phyloP scores from a whole-genome alignment of 2,888 invertebrate species.

The Diabrotica balteata region DNA sequence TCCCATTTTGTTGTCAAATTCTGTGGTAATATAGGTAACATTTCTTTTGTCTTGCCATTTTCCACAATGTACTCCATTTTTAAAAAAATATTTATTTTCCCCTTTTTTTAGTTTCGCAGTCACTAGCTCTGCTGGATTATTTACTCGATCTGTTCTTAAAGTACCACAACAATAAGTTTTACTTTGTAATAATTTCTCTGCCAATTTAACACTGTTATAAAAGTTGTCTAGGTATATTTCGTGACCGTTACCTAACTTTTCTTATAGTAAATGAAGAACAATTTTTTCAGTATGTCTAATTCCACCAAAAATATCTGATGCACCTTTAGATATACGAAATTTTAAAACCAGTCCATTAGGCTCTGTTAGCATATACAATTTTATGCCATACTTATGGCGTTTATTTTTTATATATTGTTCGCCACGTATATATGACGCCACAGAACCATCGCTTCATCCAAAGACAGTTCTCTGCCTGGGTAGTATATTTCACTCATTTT shows the following conservation, averaged over 20 bases:
- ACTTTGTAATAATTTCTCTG: slow-evolving; percentile 14
- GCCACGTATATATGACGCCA: slow-evolving; percentile 51
- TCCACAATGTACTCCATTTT: too few relatives aligned
- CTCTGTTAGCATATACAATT: slow-evolving; percentile 29
- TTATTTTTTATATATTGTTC: too few relatives aligned
- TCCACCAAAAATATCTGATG: slow-evolving; percentile 23
- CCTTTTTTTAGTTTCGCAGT: too few relatives aligned
- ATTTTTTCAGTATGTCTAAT: slow-evolving; percentile 26
- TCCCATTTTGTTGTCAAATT: too few relatives aligned
- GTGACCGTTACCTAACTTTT: slow-evolving; percentile 30
- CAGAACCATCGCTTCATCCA: too few relatives aligned
- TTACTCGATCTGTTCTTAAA: slow-evolving; percentile 20
- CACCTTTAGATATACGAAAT: slow-evolving; percentile 27
- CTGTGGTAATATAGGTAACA: too few relatives aligned
- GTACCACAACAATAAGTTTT: slow-evolving; percentile 41
- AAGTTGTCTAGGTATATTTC: slow-evolving; percentile 32
- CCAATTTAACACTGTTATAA: slow-evolving; percentile 29
- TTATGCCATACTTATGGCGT: too few relatives aligned
- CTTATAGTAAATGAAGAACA: slow-evolving; percentile 31
- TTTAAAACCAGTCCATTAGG: slow-evolving; percentile 35
- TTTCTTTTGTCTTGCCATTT: too few relatives aligned
- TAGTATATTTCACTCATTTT: too few relatives aligned
- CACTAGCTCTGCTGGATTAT: too few relatives aligned
- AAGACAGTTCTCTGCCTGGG: slow-evolving; percentile 36
- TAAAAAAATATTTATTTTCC: too few relatives aligned